Base-by-base conservation (phyloP, 2,113 vertebrate species). In the Leucopsar rothschildi region DNA sequence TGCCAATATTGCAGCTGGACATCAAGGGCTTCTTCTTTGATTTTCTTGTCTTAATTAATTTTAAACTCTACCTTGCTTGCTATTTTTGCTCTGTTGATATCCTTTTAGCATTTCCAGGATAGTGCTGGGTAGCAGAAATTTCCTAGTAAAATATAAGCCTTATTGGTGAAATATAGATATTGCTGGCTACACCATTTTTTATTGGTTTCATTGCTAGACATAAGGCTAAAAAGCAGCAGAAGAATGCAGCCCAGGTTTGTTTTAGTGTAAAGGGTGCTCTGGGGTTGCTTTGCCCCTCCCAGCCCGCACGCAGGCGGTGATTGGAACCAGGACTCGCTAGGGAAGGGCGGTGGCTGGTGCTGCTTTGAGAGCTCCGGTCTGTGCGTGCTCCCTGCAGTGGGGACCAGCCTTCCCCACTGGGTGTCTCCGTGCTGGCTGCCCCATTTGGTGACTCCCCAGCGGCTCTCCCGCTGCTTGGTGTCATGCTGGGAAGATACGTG, bases 301-400 rank as follows among this genome's bases (percentile, higher is more conserved):
- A 89, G 1, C 15, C 15, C 8, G 1, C 44, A 21, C 0, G 0
- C 9, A 47, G 35, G 3, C 1, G 31, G 5, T 56, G 61, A 21
- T 0, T 44, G 22, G 40, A 65, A 10, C 4, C 35, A 42, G 68
- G 53, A 15, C 28, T 20, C 0, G 0, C 1, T 22, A 29, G 15
- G 17, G 45, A n/a, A 52, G 37, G 40, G 33, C 0, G 0, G 44
- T 20, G 21, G 17, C 35, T 76, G 57, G 23, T 25, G 33, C 25
- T 0, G 1, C 28, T 73, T 4, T 0, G 2, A 0, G 0, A 18
- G 18, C 0, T 0, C 10, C 4, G 12, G 16, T 4, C 25, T 22
- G 24, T 29, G 7, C 0, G 0, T 23, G 53, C 13, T 42, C 33
- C 19, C 49, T 20, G n/a, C 0, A 0, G 8, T 0, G 2, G 15